A percentile compares a stretch with the other conserved stretches of the same genome.
Evolutionary conservation across 2,797 vertebrate genomes (phyloP).

Genomic region (Distichodus sexfasciatus): DNA sequence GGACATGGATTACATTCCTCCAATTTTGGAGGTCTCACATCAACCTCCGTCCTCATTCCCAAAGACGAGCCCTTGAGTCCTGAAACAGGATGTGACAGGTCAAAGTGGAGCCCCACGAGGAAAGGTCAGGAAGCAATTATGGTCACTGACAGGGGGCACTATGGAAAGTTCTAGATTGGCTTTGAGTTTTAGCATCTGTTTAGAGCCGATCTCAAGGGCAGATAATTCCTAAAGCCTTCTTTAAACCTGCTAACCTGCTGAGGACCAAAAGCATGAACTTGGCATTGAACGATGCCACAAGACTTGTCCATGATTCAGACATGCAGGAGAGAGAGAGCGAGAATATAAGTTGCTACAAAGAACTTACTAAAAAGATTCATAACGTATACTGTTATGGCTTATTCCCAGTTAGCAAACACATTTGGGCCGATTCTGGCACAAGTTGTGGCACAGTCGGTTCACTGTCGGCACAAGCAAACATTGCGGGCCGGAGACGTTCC

Average conservation of each 20-base stretch:
- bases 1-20: not conserved
- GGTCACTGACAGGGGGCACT: constrained; percentile 58
- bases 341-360: too few relatives aligned
- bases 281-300: not conserved
- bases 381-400: too few relatives aligned
- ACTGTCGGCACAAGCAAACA: too few relatives aligned
- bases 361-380: too few relatives aligned
- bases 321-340: too few relatives aligned
- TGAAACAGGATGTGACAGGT: constrained; percentile 62
- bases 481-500: too few relatives aligned
- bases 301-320: too few relatives aligned
- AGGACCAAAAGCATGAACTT: constrained; percentile 11
- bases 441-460: too few relatives aligned
- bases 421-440: too few relatives aligned
- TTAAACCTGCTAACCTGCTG: constrained; percentile 25
- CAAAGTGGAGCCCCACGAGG: constrained; percentile 61
- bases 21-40: constrained; percentile 10
- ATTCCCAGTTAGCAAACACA: too few relatives aligned
- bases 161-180: constrained; percentile 23
- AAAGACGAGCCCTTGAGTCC: constrained; percentile 48
- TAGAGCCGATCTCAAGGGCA: constrained; percentile 13
- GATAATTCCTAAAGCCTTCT: constrained; percentile 15
- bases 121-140: constrained; percentile 79
- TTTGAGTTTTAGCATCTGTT: constrained; percentile 34
- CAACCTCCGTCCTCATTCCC: constrained; percentile 33